Evolutionary conservation across 2,113 vertebrate genomes (phyloP).

Genomic region (Poeciliopsis retropinna): DNA sequence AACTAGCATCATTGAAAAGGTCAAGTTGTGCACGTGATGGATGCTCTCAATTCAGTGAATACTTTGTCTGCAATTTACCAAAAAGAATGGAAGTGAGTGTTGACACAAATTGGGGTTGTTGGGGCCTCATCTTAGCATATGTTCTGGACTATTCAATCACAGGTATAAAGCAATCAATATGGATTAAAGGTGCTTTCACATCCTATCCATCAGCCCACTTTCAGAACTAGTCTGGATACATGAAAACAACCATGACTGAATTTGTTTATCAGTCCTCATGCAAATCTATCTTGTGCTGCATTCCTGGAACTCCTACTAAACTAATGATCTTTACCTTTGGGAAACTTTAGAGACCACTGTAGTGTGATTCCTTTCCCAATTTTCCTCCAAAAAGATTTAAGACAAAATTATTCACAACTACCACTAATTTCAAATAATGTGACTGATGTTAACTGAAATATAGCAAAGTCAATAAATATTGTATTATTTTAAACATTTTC

Average conservation of each 20-base stretch:
- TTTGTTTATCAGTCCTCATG: background rate
- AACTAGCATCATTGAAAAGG: background rate
- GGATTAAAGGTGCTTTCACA: background rate
- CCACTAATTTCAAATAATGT: too few relatives aligned
- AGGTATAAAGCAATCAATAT: background rate
- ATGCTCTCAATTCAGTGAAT: background rate
- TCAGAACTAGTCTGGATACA: background rate
- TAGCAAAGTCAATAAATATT: too few relatives aligned
- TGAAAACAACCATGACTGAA: background rate
- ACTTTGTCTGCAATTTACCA: slow-evolving; percentile 2
- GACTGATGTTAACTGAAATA: too few relatives aligned
- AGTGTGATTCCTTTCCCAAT: too few relatives aligned
- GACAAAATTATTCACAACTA: too few relatives aligned
- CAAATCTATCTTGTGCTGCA: background rate
- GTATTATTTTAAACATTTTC: too few relatives aligned
- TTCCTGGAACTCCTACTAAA: background rate
- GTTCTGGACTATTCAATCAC: background rate
- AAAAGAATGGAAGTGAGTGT: background rate
- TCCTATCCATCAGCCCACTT: background rate
- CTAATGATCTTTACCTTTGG: background rate
- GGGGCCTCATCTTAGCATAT: background rate
- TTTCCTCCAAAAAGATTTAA: background rate
- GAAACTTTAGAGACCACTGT: background rate
- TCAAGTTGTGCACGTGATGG: background rate
- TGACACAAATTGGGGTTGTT: background rate